Percentiles rank a stretch among this genome's conserved stretches.
phyloP scores from a whole-genome alignment of 1,140 invertebrate species.

The Drosophila dunni region DNA sequence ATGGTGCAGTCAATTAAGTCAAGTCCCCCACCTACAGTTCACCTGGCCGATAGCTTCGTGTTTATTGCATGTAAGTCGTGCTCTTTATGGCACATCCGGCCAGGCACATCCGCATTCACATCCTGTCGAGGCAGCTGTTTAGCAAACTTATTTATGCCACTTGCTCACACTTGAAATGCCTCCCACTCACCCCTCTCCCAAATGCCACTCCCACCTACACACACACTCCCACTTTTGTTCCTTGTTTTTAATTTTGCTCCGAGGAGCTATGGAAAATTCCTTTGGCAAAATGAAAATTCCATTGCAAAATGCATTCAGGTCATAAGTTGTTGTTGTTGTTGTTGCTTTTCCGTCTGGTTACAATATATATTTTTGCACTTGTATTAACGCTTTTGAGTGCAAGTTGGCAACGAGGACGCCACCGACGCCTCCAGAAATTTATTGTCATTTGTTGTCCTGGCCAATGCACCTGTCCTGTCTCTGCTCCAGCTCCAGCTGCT shows the following conservation, averaged over 20 bases:
- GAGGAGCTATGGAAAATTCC: constrained; percentile 57
- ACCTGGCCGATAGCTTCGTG: constrained; percentile 48
- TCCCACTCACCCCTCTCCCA: neutral
- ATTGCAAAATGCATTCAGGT: constrained; percentile 36
- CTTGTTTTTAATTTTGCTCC: constrained; percentile 65
- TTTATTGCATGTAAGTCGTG: constrained; percentile 62
- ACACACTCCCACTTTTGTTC: constrained; percentile 10
- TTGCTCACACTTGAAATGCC: constrained; percentile 57
- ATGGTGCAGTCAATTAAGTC: constrained; percentile 51
- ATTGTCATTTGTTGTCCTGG: constrained; percentile 70
- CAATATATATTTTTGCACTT: constrained; percentile 67
- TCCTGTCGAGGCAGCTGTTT: constrained; percentile 62
- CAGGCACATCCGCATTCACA: constrained; percentile 22
- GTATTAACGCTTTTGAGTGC: constrained; percentile 48
- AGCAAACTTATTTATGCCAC: constrained; percentile 76
- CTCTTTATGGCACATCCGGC: constrained; percentile 71
- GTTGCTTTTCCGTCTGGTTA: constrained; percentile 37
- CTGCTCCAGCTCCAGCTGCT: constrained; percentile 10
- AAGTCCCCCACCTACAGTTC: constrained; percentile 8
- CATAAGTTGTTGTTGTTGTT: constrained; percentile 36
- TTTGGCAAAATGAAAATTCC: constrained; percentile 80
- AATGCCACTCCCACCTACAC: neutral
- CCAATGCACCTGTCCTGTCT: constrained; percentile 67
- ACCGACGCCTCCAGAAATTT: constrained; percentile 54
- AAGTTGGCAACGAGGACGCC: neutral